Evolutionary conservation across 2,888 invertebrate species (phyloP).

Genomic region (Sphinx pinastri): DNA sequence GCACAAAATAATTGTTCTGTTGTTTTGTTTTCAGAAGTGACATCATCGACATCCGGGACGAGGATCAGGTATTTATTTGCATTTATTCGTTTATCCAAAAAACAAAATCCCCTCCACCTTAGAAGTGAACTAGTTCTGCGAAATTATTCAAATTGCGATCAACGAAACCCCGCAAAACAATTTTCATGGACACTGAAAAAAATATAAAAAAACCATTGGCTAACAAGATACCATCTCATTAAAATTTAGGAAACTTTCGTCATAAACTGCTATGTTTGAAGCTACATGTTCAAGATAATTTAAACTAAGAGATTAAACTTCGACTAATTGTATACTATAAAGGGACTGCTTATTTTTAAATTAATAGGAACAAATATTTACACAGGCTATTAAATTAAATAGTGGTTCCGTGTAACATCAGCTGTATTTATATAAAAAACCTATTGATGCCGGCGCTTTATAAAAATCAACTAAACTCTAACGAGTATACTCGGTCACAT

Average conservation of each 20-base stretch:
- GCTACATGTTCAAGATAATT: constrained; percentile 7
- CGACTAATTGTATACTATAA: constrained; percentile 39
- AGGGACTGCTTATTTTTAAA: constrained; percentile 41
- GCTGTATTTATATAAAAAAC: constrained; percentile 57
- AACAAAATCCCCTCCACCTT: not conserved
- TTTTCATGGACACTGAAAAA: no score
- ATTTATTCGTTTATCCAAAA: not conserved
- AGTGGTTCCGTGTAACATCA: constrained; percentile 52
- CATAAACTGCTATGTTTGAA: no score
- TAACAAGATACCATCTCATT: not conserved
- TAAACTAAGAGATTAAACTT: constrained; percentile 12
- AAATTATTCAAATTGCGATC: no score
- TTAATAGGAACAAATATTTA: constrained; percentile 54
- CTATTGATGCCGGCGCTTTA: constrained; percentile 40
- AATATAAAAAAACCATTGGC: no score
- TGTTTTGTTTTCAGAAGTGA: constrained; percentile 69
- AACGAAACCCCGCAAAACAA: no score
- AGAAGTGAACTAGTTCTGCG: no score
- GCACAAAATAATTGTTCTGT: constrained; percentile 22
- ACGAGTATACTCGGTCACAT: constrained; percentile 29
- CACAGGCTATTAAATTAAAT: constrained; percentile 59
- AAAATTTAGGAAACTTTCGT: no score
- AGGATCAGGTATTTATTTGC: constrained; percentile 65
- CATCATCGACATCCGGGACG: constrained; percentile 72
- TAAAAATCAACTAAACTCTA: constrained; percentile 32